phyloP scores from a whole-genome alignment of 1,140 invertebrate genomes.

The Drosophila erecta region DNA sequence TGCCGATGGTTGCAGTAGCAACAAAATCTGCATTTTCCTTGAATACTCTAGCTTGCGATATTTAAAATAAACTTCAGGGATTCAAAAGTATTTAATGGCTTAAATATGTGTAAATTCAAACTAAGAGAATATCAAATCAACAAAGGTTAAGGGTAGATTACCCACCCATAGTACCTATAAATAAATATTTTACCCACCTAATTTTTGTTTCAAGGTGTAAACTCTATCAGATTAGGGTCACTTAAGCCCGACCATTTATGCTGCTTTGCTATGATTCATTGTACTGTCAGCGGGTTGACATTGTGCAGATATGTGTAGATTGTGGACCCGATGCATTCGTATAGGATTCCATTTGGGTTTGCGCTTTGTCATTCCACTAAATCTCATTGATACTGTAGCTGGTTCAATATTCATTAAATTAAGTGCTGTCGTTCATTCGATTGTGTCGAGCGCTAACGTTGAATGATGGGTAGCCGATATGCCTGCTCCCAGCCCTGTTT shows the following conservation, averaged over 20 bases:
- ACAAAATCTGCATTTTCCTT: constrained; percentile 21
- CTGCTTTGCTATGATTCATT: too few relatives aligned
- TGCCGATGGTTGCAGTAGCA: constrained; percentile 51
- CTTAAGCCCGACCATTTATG: background rate
- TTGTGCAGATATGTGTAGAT: constrained; percentile 15
- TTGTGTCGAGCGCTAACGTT: constrained; percentile 33
- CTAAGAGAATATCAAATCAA: too few relatives aligned
- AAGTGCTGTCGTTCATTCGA: constrained; percentile 39
- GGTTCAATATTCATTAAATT: constrained; percentile 52
- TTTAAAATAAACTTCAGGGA: too few relatives aligned
- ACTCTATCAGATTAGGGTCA: background rate
- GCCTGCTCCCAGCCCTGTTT: constrained; percentile 8
- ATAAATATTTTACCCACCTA: too few relatives aligned
- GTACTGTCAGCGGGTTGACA: constrained; percentile 29
- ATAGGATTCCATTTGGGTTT: constrained; percentile 25
- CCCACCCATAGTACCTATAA: too few relatives aligned
- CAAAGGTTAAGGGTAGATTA: too few relatives aligned
- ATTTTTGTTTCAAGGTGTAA: background rate
- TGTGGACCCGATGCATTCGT: constrained; percentile 7
- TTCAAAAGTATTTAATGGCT: too few relatives aligned
- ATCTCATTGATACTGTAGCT: constrained; percentile 51
- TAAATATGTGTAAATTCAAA: too few relatives aligned
- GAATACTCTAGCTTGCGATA: constrained; percentile 12
- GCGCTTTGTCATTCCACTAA: constrained; percentile 39
- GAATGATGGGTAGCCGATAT: constrained; percentile 43